phyloP scores from a whole-genome alignment of 1,140 invertebrate species.

The Papilio polyxenes region DNA sequence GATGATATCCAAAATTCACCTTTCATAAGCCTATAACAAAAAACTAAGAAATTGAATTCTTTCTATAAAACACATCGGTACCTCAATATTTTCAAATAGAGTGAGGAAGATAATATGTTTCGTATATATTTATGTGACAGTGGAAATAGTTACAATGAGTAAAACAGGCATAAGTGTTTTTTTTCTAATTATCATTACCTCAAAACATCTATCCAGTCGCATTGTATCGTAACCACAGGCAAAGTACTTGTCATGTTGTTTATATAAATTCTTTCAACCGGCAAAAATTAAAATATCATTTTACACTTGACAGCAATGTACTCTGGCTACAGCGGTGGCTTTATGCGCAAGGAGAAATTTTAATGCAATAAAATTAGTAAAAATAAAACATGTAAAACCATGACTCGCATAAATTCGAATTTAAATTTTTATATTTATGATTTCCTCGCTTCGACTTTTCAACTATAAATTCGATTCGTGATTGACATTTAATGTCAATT shows the following conservation, averaged over 20 bases:
- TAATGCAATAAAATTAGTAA: neutral
- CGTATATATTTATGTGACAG: neutral
- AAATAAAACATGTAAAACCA: neutral
- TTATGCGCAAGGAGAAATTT: neutral
- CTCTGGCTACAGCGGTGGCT: neutral
- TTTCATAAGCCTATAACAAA: slow-evolving; percentile 66
- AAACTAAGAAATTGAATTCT: slow-evolving; percentile 38
- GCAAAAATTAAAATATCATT: neutral
- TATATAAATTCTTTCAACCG: slow-evolving; percentile 5
- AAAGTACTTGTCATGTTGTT: slow-evolving; percentile 52
- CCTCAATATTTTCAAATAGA: neutral
- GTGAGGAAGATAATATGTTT: neutral
- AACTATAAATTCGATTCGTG: neutral
- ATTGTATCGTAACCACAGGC: slow-evolving; percentile 75
- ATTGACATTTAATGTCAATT: slow-evolving; percentile 1
- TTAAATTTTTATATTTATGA: neutral
- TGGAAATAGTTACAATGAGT: neutral
- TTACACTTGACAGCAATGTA: neutral
- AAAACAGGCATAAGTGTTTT: neutral
- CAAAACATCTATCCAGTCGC: slow-evolving; percentile 77
- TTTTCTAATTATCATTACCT: slow-evolving; percentile 54
- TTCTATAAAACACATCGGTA: neutral
- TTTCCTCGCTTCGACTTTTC: neutral
- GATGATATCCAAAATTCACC: slow-evolving; percentile 76
- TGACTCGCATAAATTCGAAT: neutral